Evolutionary conservation across 2,113 vertebrate species (phyloP).

Genomic region (Galbula dea): DNA sequence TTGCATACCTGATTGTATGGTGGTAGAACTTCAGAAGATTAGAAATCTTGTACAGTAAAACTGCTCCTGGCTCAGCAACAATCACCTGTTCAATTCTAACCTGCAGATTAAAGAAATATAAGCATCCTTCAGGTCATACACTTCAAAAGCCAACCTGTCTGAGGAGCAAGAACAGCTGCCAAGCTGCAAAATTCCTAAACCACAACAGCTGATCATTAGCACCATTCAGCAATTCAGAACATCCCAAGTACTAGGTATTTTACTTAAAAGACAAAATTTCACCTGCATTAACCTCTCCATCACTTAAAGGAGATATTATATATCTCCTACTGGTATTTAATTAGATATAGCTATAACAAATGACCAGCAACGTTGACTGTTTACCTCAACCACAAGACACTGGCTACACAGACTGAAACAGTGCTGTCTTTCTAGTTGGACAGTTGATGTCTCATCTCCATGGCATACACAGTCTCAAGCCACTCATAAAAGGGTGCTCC

Average conservation of each 20-base stretch:
- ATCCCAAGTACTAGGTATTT: background rate
- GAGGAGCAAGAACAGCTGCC: background rate
- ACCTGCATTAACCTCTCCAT: background rate
- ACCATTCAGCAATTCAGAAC: background rate
- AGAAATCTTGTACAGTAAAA: constrained; percentile 95
- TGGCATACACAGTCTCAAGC: background rate
- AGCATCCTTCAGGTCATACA: background rate
- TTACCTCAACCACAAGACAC: background rate
- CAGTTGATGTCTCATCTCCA: background rate
- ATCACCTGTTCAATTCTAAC: constrained; percentile 98
- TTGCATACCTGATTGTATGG: constrained; percentile 90
- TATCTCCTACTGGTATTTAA: background rate
- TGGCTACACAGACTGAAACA: background rate
- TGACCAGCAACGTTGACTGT: background rate
- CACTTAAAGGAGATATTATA: background rate
- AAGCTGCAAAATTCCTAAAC: background rate
- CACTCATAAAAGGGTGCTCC: background rate
- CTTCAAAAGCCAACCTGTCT: background rate
- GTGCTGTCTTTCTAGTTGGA: background rate
- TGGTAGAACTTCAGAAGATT: constrained; percentile 98
- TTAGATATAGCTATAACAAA: background rate
- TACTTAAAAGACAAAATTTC: background rate
- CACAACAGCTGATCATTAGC: background rate
- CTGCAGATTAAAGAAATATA: constrained; percentile 68
- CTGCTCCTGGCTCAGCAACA: constrained; percentile 93